phyloP scores from a whole-genome alignment of 2,888 invertebrate species.

The Phalera bucephala region DNA sequence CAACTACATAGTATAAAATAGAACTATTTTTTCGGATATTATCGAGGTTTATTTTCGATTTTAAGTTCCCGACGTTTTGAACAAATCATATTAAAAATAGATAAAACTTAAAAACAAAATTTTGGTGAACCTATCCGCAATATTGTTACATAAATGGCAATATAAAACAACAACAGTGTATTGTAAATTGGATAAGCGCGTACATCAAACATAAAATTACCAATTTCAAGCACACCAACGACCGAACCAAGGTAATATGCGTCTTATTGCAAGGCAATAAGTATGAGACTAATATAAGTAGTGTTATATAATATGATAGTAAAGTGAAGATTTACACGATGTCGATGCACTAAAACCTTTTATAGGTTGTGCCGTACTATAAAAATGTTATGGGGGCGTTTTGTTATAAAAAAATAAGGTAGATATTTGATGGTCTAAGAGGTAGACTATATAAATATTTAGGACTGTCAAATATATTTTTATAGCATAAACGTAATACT shows the following conservation, averaged over 20 bases:
- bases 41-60: too few species aligned
- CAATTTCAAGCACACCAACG: slow-evolving; percentile 5
- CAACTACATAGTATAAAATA: too few species aligned
- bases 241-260: slow-evolving; percentile 8
- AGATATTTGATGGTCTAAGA: slow-evolving; percentile 28
- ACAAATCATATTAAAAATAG: too few species aligned
- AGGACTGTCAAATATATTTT: too few species aligned
- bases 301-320: slow-evolving; percentile 32
- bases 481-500: too few species aligned
- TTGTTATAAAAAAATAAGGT: slow-evolving; percentile 57
- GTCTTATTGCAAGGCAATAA: slow-evolving; percentile 12
- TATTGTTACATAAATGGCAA: not conserved
- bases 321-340: slow-evolving; percentile 48
- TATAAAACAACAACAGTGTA: not conserved
- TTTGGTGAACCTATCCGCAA: not conserved
- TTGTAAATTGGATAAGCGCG: not conserved
- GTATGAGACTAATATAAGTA: slow-evolving; percentile 11
- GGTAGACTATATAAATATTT: not conserved
- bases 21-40: too few species aligned
- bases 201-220: slow-evolving; percentile 7
- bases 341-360: slow-evolving; percentile 55
- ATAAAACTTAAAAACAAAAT: too few species aligned
- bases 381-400: slow-evolving; percentile 70
- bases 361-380: slow-evolving; percentile 63
- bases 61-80: too few species aligned